A percentile compares a stretch with the other conserved stretches of the same genome.
Evolutionary conservation across 2,797 vertebrate species (phyloP).

Genomic region (Synaphobranchus kaupii): DNA sequence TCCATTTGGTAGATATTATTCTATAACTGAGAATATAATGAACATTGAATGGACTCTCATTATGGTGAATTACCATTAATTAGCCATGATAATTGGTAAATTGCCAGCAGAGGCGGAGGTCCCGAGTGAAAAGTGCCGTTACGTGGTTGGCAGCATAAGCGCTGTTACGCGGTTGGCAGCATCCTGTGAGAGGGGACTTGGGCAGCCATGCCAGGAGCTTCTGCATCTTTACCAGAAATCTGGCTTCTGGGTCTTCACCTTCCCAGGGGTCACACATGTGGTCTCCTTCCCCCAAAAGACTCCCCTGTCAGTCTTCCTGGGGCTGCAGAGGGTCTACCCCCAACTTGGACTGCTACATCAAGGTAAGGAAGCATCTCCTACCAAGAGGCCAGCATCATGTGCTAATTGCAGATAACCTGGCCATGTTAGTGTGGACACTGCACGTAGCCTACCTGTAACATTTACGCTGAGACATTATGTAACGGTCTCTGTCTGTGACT

Average conservation of each 20-base stretch:
- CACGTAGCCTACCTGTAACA: background rate
- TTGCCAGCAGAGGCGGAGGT: too few species aligned
- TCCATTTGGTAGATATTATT: too few species aligned
- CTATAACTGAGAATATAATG: too few species aligned
- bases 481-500: background rate
- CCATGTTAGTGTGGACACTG: background rate
- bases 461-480: background rate
- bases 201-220: slow-evolving; percentile 78
- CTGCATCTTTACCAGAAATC: slow-evolving; percentile 84
- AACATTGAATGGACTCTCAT: too few species aligned
- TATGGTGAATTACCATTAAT: too few species aligned
- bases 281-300: slow-evolving; percentile 88
- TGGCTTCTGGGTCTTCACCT: slow-evolving; percentile 89
- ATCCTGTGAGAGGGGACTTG: slow-evolving; percentile 89
- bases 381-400: background rate
- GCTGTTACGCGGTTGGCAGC: slow-evolving; percentile 87
- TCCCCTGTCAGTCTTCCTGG: slow-evolving; percentile 82
- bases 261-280: slow-evolving; percentile 90
- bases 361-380: slow-evolving; percentile 69
- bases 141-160: slow-evolving; percentile 88
- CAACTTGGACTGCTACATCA: slow-evolving; percentile 85
- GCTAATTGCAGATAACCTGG: background rate
- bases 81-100: too few species aligned
- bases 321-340: slow-evolving; percentile 84
- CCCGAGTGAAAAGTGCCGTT: slow-evolving; percentile 84